A percentile compares a stretch with the other conserved stretches of the same genome.
Evolutionary conservation across 2,113 vertebrate genomes (phyloP).

Genomic region (Lepisosteus osseus): DNA sequence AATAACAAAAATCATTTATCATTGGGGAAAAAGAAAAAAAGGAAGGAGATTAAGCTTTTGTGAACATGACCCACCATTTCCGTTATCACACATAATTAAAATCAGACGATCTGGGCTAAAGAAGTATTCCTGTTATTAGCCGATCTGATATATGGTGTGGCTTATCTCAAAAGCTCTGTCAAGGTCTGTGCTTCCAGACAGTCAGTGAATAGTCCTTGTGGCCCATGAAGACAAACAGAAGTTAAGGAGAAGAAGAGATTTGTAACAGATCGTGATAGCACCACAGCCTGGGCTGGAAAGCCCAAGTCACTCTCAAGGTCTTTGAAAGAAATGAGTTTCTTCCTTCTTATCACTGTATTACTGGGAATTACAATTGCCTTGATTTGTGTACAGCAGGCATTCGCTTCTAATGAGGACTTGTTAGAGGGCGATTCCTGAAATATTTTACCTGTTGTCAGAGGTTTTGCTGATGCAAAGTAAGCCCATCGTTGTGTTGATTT

Average conservation of each 20-base stretch:
- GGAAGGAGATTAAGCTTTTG: too few relatives aligned
- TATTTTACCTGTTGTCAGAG: constrained; percentile 42
- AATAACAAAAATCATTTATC: too few relatives aligned
- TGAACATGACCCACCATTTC: too few relatives aligned
- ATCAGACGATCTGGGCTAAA: too few relatives aligned
- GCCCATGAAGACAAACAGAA: constrained; percentile 61
- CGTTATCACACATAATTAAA: too few relatives aligned
- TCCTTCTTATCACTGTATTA: constrained; percentile 61
- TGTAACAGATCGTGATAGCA: background rate
- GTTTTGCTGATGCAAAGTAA: background rate
- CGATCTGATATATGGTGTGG: too few relatives aligned
- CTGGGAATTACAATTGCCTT: constrained; percentile 57
- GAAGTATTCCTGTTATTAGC: too few relatives aligned
- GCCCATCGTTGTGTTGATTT: too few relatives aligned
- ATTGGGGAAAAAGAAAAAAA: too few relatives aligned
- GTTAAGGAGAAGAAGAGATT: constrained; percentile 51
- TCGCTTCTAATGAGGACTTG: constrained; percentile 58
- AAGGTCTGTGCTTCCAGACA: too few relatives aligned
- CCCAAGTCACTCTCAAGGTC: constrained; percentile 59
- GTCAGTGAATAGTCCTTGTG: too few relatives aligned
- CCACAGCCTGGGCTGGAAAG: constrained; percentile 47
- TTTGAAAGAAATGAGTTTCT: constrained; percentile 24
- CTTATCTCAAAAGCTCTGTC: too few relatives aligned
- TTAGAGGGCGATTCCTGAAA: constrained; percentile 53
- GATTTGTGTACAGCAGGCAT: constrained; percentile 56